Base-by-base conservation (phyloP, 2,797 vertebrate species). In the Pachyuromys duprasi region DNA sequence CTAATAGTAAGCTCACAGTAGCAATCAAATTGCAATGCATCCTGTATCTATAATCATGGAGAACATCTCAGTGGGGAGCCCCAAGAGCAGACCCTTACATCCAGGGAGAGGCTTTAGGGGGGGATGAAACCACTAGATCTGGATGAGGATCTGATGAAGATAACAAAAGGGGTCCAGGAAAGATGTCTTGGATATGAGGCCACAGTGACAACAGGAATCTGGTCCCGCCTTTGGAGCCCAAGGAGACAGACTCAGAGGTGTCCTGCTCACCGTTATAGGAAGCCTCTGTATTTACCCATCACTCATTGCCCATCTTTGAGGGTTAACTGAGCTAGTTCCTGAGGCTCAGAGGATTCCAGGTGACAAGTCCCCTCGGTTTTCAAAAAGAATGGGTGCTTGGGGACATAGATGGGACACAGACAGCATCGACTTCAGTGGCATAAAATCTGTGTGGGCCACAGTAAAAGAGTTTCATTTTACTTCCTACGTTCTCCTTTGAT, bases 81-180 rank as follows among this genome's bases (percentile, higher is more conserved):
- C 62, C 63, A 14, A 18, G 20, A 78, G 45, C 11, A 14, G 65
- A 65, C 0, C 26, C 4, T n/a, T 15, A 57, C 5, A 3, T 0
- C 3, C 13, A 4, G 2, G 69, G 3, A 42, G 79, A 12, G 7
- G 13, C 2, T 53, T 45, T 24, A n/a, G n/a, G 13, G 60, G 31
- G 5, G 67, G 33, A 24, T 0, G 5, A 72, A 65, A 18, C 31
- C 13, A 7, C 0, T 9, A 72, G 1, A 6, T 39, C n/a, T 2
- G 20, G 7, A 17, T 14, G 45, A 78, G 31, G 5, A 31, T 17
- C n/a, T 5, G 28, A 20, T 1, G 2, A 7, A 1, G 11, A 65
- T 5, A 9, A 2, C 2, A 24, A 1, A 70, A n/a, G 13, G 2
- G 11, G 2, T 4, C 8, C 0, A 7, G 0, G 0, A 0, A 0